These are phyloP conservation scores for Sebastes kiyomatsui DNA, from an alignment of 2,797 vertebrate species.

Conservation along the genomic window DNA sequence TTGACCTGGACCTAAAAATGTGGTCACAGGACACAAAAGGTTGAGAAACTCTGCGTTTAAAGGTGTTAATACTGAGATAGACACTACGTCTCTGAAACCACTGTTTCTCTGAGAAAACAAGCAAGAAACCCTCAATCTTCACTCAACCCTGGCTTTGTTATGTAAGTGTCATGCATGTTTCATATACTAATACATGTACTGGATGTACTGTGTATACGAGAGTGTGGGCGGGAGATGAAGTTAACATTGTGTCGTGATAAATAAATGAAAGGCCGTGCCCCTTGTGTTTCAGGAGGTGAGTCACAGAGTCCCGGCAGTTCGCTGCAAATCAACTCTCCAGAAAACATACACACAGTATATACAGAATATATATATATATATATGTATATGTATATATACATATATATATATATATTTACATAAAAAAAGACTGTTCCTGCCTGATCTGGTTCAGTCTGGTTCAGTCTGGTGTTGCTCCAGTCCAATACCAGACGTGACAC, in stretches of 20 bases:
- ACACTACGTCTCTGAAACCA: conserved; percentile 19
- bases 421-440: conserved; percentile 43
- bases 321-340: conserved; percentile 44
- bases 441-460: conserved; percentile 38
- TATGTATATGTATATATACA: background rate
- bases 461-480: conserved; percentile 29
- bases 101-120: conserved; percentile 41
- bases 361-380: conserved; percentile 19
- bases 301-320: conserved; percentile 58
- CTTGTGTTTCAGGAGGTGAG: conserved; percentile 61
- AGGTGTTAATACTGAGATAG: background rate
- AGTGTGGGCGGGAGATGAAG: conserved; percentile 61
- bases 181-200: conserved; percentile 65
- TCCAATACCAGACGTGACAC: conserved; percentile 36
- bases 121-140: background rate
- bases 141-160: conserved; percentile 29
- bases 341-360: conserved; percentile 37
- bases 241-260: conserved; percentile 68
- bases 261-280: conserved; percentile 76
- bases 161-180: conserved; percentile 76
- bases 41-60: background rate
- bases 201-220: conserved; percentile 48
- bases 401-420: conserved; percentile 6
- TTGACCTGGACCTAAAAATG: background rate
- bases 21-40: background rate